Conservation (phyloP, 2,113 vertebrate species). For the Carettochelys insculpta region DNA sequence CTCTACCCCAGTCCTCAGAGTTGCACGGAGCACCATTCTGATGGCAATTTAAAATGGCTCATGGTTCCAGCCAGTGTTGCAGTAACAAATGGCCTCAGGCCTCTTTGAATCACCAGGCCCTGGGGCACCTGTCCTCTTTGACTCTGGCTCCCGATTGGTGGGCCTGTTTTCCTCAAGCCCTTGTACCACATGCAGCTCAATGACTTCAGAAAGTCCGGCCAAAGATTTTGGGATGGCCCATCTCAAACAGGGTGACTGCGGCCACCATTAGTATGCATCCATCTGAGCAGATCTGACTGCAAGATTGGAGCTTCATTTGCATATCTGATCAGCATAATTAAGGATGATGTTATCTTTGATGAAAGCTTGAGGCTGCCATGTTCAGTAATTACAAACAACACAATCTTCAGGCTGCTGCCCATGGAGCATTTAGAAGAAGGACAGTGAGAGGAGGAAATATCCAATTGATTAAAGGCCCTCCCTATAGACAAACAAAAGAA, state of each 20-base stretch:
- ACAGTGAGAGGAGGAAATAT: neutral
- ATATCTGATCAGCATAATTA: conserved; percentile 4
- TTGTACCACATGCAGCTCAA: neutral
- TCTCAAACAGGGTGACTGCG: neutral
- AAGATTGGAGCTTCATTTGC: neutral
- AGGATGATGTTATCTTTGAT: neutral
- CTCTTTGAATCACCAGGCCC: too few species aligned
- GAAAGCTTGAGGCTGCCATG: neutral
- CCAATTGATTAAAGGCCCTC: conserved; percentile 51
- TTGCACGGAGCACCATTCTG: too few species aligned
- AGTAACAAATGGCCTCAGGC: too few species aligned
- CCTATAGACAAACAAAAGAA: conserved; percentile 66
- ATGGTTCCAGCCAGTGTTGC: too few species aligned
- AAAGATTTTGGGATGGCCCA: neutral
- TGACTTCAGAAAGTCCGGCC: neutral
- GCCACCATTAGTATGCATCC: neutral
- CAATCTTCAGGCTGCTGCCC: neutral
- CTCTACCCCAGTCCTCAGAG: too few species aligned
- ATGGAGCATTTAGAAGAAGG: conserved; percentile 23
- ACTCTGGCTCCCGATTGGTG: too few species aligned
- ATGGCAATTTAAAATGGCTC: too few species aligned
- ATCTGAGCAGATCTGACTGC: neutral
- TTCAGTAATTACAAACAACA: conserved; percentile 24
- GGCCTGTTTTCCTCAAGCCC: too few species aligned
- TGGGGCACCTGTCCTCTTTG: too few species aligned